A percentile compares a stretch with the other conserved stretches of the same genome.
Conservation (phyloP, 2,888 invertebrate species). For the Nymphalis polychloros region DNA sequence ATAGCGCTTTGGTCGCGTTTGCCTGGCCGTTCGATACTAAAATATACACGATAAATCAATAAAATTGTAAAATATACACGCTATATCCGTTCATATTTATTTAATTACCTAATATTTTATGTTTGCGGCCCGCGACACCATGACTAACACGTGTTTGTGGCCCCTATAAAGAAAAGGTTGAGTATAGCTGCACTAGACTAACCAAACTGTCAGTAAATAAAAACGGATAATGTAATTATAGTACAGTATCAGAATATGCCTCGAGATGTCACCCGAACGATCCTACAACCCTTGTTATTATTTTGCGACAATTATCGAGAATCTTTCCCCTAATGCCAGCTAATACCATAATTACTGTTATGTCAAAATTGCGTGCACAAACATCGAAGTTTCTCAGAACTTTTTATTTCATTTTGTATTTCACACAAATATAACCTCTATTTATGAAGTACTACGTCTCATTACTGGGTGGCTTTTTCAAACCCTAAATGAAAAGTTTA, state of each 20-base stretch:
- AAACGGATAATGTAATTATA: too few relatives aligned
- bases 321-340: slow-evolving; percentile 41
- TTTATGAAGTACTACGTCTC: background rate
- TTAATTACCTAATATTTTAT: too few relatives aligned
- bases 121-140: too few relatives aligned
- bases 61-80: too few relatives aligned
- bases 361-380: slow-evolving; percentile 51
- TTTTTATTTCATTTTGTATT: slow-evolving; percentile 12
- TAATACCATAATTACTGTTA: slow-evolving; percentile 53
- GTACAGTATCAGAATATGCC: background rate
- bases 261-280: background rate
- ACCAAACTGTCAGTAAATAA: too few relatives aligned
- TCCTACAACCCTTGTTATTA: slow-evolving; percentile 7
- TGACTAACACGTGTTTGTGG: too few relatives aligned
- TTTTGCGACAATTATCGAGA: slow-evolving; percentile 40
- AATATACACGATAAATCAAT: too few relatives aligned
- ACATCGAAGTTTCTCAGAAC: slow-evolving; percentile 28
- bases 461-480: background rate
- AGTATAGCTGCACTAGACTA: too few relatives aligned
- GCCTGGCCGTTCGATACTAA: too few relatives aligned
- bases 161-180: too few relatives aligned
- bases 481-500: slow-evolving; percentile 25
- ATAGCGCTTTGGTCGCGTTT: too few relatives aligned
- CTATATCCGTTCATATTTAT: too few relatives aligned
- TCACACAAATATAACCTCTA: slow-evolving; percentile 32